Evolutionary conservation across 2,888 invertebrate genomes (phyloP), one percentile per base, ranked within the genome.

Genomic region (Apotomis betuletana): DNA sequence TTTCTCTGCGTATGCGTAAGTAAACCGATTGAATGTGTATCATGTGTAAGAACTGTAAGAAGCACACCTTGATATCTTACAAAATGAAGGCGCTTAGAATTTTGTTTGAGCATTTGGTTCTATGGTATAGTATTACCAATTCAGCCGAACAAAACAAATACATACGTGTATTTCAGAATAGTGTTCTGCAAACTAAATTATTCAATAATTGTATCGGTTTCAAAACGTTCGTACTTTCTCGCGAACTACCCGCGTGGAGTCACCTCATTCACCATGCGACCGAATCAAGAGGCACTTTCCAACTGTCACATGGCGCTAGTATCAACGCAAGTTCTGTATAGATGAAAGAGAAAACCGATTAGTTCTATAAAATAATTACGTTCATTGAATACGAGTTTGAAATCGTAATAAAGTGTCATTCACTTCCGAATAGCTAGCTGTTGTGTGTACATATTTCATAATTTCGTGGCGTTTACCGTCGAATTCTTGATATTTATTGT

Each of bases 221-320:
- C 61, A 61, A 62, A 71, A 67, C 71, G 67, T 57, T 57, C 41
- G 61, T 61, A 49, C 57, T 65, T 65, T 65, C 55, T 73, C 55
- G 64, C 41, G 15, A 72, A 72, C 72, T 72, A 72, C 72, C 72
- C 72, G 72, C 72, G 72, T 67, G 67, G 72, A 72, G 67, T 67
- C 57, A 44, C 62, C 63, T 67, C 72, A 38, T 36, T 64, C 27
- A 60, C 15, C 49, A 64, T 12, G 5, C 59, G 54, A n/a, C 52
- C n/a, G 9, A 60, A 73, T 38, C 46, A 4, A 41, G 59, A 54
- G n/a, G 59, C 9, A 55, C 10, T 51, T 0, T 1, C 8, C 5
- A 54, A 8, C 44, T 63, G 58, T 59, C 62, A 63, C 0, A 44
- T 68, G 67, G 67, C 72, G 72, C 72, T 72, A 72, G 67, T 68